Evolutionary conservation across 1,140 invertebrate species (phyloP), one percentile per base, ranked within the genome.

Genomic region (Zophobas morio): DNA sequence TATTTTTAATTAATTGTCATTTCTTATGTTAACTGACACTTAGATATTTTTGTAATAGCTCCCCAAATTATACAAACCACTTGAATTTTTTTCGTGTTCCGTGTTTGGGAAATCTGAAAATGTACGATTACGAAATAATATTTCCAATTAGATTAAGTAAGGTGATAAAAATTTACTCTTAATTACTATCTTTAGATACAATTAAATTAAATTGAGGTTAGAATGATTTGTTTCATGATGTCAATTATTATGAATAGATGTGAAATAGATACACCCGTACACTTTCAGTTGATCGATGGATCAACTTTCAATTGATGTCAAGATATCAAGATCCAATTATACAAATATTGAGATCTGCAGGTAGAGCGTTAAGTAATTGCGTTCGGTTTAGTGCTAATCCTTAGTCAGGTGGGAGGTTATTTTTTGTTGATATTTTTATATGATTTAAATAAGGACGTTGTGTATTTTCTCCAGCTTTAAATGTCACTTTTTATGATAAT

Each of bases 251-350:
- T 60, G 56, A 60, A 60, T 60, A 66, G 39, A 42, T 66, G 39
- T 42, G 39, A 66, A 66, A 66, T 66, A 66, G 37, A 66, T 66
- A 66, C 37, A 66, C 60, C 42, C 42, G 42, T 66, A 66, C 37
- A 66, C 60, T 66, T 66, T 66, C 60, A 66, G 42, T 66, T 66
- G 60, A 66, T 66, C 60, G 60, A 66, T 66, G 60, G 60, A 66
- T 66, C 60, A 32, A 42, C 37, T 66, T 66, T 66, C 60, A 42
- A 33, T 20, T 4, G 60, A 66, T 66, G 60, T 66, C 60, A 66
- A 42, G 60, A 66, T 66, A 66, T n/a, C 40, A 66, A 20, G 20
- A 66, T 66, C 60, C 39, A 66, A 66, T 66, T 66, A 66, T 66
- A 66, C 39, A 66, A 66, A 66, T 60, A 32, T 8, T 6, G 39